Evolutionary conservation across 2,113 vertebrate species (phyloP), one percentile per base, ranked within the genome.

Genomic region (Polyodon spathula): DNA sequence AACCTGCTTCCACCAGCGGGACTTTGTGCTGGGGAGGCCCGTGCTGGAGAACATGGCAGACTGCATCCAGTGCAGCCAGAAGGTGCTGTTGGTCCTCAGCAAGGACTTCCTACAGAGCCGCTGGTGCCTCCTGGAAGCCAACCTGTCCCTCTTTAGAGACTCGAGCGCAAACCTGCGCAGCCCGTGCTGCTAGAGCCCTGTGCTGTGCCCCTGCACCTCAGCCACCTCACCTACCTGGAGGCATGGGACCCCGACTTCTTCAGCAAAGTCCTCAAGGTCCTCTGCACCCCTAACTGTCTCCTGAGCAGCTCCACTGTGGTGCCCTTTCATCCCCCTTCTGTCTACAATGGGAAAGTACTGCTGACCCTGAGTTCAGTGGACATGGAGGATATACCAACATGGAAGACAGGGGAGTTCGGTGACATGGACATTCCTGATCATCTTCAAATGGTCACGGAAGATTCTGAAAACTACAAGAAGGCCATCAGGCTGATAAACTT

Each of bases 21-120:
- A 84, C 72, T 84, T 84, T 68, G 68, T 42, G 10, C 65, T 75
- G 0, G 76, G 77, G 4, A 70, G 76, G 61, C 74, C 69, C 0
- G 66, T 83, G n/a, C 56, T 83, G 63, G 79, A 83, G 63, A 85
- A 81, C 65, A 77, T 81, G 73, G 74, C 75, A 0, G 73, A 80
- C 4, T 75, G 74, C 68, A 81, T 84, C 65, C 79, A 77, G 53
- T 68, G 71, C 58, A 85, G 75, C 67, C 78, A 84, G 69, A 85
- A 83, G 55, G 75, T 83, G 56, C 59, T 83, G 57, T 73, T 81
- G 63, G 71, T 80, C 54, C 71, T 84, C 59, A 86, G 78, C 37
- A 57, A 62, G 37, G 84, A 79, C 68, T 84, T 82, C 9, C 73
- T 84, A 57, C 68, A 68, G 43, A 86, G 81, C 50, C 61, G 78